These are phyloP conservation scores for Scatophagus argus DNA, from an alignment of 2,113 vertebrate genomes.

Conservation along the genomic window DNA sequence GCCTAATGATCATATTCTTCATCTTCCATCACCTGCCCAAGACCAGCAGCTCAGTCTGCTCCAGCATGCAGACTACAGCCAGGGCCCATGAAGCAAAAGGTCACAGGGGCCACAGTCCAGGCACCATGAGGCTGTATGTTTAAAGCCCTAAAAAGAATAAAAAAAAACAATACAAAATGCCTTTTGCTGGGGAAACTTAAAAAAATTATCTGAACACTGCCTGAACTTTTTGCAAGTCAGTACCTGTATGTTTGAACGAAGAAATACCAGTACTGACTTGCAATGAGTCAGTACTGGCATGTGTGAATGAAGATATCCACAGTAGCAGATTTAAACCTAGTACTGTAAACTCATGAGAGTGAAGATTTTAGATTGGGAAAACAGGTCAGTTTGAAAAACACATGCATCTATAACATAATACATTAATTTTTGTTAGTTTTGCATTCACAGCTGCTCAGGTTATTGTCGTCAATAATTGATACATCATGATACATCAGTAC, in stretches of 20 bases:
- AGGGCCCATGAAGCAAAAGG: constrained; percentile 24
- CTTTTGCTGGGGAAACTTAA: too few species aligned
- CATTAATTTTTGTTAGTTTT: too few species aligned
- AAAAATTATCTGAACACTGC: neutral
- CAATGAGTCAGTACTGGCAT: too few species aligned
- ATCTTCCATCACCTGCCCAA: constrained; percentile 30
- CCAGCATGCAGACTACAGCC: constrained; percentile 8
- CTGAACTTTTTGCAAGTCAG: neutral
- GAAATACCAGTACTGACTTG: too few species aligned
- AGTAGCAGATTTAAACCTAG: neutral
- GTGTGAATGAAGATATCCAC: neutral
- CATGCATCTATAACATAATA: too few species aligned
- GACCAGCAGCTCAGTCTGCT: constrained; percentile 25
- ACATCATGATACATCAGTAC: too few species aligned
- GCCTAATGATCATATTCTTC: constrained; percentile 47
- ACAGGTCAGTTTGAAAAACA: too few species aligned
- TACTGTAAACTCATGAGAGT: neutral
- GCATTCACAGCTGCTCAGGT: too few species aligned
- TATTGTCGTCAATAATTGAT: too few species aligned
- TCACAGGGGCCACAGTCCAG: constrained; percentile 3
- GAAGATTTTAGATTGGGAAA: too few species aligned
- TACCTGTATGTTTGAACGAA: neutral
- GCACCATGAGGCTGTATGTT: neutral
- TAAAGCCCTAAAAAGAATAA: neutral
- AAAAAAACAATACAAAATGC: too few species aligned